These are phyloP conservation scores for Oxycera nigricornis DNA, from an alignment of 2,888 invertebrate species.

Conservation along the genomic window DNA sequence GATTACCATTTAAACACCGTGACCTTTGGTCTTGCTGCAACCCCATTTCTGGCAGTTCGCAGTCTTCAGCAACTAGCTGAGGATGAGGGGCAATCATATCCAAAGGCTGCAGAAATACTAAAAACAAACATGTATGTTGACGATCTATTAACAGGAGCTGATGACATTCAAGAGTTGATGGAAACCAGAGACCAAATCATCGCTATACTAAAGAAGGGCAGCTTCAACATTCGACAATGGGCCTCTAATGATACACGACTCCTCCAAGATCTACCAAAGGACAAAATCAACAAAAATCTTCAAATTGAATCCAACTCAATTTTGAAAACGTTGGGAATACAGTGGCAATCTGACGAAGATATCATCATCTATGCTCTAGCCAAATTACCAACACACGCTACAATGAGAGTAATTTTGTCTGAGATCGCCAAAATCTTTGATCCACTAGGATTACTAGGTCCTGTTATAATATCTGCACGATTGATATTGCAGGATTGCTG, in stretches of 20 bases:
- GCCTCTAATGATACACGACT: not conserved
- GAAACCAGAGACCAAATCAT: not conserved
- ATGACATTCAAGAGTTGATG: not conserved
- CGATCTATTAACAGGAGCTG: not conserved
- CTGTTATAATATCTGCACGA: not conserved
- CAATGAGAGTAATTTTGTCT: not conserved
- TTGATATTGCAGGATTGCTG: not conserved
- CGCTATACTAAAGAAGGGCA: not conserved
- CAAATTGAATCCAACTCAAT: not conserved
- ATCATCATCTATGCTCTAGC: not conserved
- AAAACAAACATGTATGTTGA: not conserved
- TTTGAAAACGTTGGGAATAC: not conserved
- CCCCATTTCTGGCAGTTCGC: constrained; percentile 4
- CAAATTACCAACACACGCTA: too few species aligned
- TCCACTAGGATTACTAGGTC: not conserved
- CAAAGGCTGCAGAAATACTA: not conserved
- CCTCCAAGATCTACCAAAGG: not conserved
- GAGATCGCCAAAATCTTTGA: not conserved
- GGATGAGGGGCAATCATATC: constrained; percentile 46
- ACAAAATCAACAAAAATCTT: not conserved
- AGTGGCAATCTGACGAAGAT: not conserved
- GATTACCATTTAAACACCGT: constrained; percentile 31
- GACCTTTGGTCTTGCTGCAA: constrained; percentile 31
- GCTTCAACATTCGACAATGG: not conserved
- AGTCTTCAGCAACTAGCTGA: constrained; percentile 38